Evolutionary conservation across 2,888 invertebrate species (phyloP).

Genomic region (Chorisops tibialis): DNA sequence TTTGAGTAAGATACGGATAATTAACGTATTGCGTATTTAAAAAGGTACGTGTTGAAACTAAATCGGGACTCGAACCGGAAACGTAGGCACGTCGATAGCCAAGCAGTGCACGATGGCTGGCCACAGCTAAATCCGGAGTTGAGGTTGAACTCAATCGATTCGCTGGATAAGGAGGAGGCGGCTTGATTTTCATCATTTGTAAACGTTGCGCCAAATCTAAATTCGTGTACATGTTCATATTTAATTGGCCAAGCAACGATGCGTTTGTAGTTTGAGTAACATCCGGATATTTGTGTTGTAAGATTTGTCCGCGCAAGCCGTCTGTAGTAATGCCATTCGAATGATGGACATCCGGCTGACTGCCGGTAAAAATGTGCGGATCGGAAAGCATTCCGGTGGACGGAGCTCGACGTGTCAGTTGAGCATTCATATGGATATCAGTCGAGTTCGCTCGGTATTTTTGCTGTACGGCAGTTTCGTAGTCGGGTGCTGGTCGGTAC

Average conservation of each 20-base stretch:
- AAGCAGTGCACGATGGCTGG: slow-evolving; percentile 58
- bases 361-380: slow-evolving; percentile 51
- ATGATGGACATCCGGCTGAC: slow-evolving; percentile 73
- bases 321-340: slow-evolving; percentile 43
- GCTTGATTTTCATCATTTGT: slow-evolving; percentile 57
- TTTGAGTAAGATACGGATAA: slow-evolving; percentile 44
- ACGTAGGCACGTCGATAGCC: slow-evolving; percentile 56
- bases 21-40: slow-evolving; percentile 51
- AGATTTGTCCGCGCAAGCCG: slow-evolving; percentile 39
- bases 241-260: slow-evolving; percentile 44
- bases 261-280: slow-evolving; percentile 57
- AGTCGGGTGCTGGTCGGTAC: slow-evolving; percentile 89
- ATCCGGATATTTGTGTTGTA: slow-evolving; percentile 59
- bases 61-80: slow-evolving; percentile 73
- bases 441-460: slow-evolving; percentile 67
- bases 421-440: slow-evolving; percentile 45
- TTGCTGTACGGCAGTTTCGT: slow-evolving; percentile 88
- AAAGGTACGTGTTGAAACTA: slow-evolving; percentile 70
- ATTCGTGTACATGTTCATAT: slow-evolving; percentile 40
- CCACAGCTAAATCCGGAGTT: slow-evolving; percentile 77
- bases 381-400: slow-evolving; percentile 37
- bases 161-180: slow-evolving; percentile 81
- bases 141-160: slow-evolving; percentile 76
- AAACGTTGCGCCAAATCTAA: slow-evolving; percentile 47
- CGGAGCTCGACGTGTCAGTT: slow-evolving; percentile 39